Percentiles rank a stretch among this genome's conserved stretches.
These are phyloP conservation scores for Periophthalmus magnuspinnatus DNA, from an alignment of 2,797 vertebrate species.

Conservation along the genomic window DNA sequence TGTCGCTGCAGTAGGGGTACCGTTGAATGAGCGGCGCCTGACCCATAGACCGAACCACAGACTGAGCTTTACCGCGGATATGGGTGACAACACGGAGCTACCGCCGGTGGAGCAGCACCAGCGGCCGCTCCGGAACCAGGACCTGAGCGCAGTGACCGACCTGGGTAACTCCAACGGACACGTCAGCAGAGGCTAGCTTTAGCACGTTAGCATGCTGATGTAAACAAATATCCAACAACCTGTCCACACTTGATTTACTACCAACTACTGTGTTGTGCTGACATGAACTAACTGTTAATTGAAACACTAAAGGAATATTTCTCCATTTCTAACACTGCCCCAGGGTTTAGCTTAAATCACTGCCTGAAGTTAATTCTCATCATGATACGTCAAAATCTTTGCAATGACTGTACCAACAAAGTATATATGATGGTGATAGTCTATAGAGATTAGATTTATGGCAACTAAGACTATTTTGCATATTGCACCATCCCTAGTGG, in stretches of 20 bases:
- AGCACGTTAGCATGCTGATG: conserved; percentile 1
- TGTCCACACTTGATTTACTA: background rate
- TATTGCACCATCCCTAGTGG: no score
- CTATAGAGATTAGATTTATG: no score
- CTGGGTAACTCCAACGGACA: background rate
- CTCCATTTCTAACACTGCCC: background rate
- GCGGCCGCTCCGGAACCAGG: background rate
- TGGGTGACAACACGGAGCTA: background rate
- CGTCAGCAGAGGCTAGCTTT: conserved; percentile 1
- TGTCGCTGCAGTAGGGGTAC: no score
- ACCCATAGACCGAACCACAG: background rate
- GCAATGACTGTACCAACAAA: background rate
- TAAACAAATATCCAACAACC: background rate
- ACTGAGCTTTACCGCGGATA: background rate
- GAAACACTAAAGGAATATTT: background rate
- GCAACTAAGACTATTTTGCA: no score
- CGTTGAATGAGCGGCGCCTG: background rate
- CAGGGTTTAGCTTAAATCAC: background rate
- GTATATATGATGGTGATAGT: background rate
- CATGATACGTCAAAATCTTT: background rate
- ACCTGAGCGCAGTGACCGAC: background rate
- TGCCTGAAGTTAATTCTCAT: background rate
- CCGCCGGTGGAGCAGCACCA: conserved; percentile 7
- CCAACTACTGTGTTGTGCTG: background rate
- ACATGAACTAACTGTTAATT: background rate